Percentiles rank a stretch among this genome's conserved stretches.
Conservation (phyloP, 2,113 vertebrate species). For the Hypomesus transpacificus region DNA sequence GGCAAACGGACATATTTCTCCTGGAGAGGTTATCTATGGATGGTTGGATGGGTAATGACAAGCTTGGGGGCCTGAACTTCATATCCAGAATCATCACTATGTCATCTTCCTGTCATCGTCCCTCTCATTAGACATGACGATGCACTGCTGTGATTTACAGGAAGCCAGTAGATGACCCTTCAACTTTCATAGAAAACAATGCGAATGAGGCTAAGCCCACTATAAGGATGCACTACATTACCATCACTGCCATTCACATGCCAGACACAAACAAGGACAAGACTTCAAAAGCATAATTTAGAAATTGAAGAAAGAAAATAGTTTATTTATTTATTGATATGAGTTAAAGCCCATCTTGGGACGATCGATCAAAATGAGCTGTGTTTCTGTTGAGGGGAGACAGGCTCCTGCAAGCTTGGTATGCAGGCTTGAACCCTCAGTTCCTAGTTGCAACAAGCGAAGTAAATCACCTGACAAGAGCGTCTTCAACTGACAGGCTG, state of each 20-base stretch:
- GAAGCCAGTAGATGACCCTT: slow-evolving; percentile 4
- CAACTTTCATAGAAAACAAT: slow-evolving; percentile 12
- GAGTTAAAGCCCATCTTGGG: slow-evolving; percentile 46
- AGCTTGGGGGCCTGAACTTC: slow-evolving; percentile 27
- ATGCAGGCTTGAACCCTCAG: slow-evolving; percentile 45
- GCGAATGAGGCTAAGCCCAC: not conserved
- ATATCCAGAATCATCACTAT: slow-evolving; percentile 27
- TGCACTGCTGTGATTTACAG: slow-evolving; percentile 23
- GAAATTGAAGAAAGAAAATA: slow-evolving; percentile 14
- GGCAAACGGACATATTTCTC: not conserved
- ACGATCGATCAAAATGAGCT: slow-evolving; percentile 45
- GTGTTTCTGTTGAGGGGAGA: slow-evolving; percentile 29
- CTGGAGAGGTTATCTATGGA: not conserved
- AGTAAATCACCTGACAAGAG: slow-evolving; percentile 53
- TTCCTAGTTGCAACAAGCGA: slow-evolving; percentile 44
- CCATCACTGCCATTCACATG: not conserved
- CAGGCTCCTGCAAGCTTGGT: slow-evolving; percentile 27
- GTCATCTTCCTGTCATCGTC: slow-evolving; percentile 27
- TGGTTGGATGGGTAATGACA: not conserved
- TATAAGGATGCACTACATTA: not conserved
- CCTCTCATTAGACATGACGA: slow-evolving; percentile 5
- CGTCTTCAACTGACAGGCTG: slow-evolving; percentile 9
- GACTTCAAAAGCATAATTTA: slow-evolving; percentile 20
- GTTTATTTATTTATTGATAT: slow-evolving; percentile 43
- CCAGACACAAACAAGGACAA: not conserved